Evolutionary conservation across 2,113 vertebrate genomes (phyloP), one percentile per base, ranked within the genome.

Genomic region (Turdus rufiventris): DNA sequence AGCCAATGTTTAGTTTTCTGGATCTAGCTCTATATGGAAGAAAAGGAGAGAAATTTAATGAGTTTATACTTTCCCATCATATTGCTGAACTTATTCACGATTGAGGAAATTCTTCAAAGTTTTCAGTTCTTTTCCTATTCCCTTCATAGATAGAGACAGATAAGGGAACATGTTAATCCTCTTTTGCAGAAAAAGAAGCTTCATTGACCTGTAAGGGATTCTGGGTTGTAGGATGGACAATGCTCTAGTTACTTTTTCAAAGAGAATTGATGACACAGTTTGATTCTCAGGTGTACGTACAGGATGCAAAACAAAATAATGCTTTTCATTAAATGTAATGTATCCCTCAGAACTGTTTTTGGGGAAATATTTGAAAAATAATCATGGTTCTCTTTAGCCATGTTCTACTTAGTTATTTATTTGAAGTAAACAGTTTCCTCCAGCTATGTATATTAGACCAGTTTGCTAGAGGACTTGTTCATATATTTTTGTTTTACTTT

Each of bases 401-500:
- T 47, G 11, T 23, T 58, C 43, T 81, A 36, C 77, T 96, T 43
- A 61, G 24, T 85, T 43, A 61, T 89, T 86, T 74, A 47, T 61
- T 34, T 83, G 88, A 92, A 45, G 43, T 91, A 97, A 96, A 68
- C 84, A 78, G 21, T 88, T 92, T 95, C 67, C 66, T 89, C 48
- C 76, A 57, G 50, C 58, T 33, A 77, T 70, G 83, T 33, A 40
- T 26, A 48, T 75, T 65, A 76, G 66, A 93, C 72, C 57, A 76
- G 71, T 80, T 65, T 93, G 42, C 33, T 91, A 78, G 57, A 77
- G 20, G 15, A 84, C 81, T 89, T 79, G 51, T 94, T 91, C 68
- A 84, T 71, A 51, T 73, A 65, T 75, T 89, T 94, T 79, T 66
- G 78, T 61, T 97, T 94, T 88, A 61, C n/a, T 96, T 93, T 86